Conservation (phyloP, 2,888 invertebrate species). For the Amorpha juglandis region DNA sequence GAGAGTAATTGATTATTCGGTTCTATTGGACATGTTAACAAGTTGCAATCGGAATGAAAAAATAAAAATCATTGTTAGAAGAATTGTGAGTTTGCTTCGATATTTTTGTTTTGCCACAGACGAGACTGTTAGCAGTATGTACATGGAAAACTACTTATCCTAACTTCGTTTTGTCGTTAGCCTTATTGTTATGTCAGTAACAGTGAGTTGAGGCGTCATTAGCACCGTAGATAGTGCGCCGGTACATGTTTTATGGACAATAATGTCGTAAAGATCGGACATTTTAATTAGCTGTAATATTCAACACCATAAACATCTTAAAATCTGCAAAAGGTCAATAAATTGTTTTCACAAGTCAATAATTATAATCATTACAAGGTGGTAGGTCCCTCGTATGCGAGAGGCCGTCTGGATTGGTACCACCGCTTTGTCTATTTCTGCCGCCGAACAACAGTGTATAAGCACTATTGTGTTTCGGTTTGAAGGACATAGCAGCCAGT, state of each 20-base stretch:
- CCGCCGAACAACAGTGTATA: too few relatives aligned
- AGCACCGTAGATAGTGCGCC: constrained; percentile 51
- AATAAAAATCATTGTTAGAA: constrained; percentile 45
- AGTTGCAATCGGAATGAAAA: constrained; percentile 48
- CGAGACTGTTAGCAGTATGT: constrained; percentile 54
- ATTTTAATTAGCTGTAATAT: constrained; percentile 9
- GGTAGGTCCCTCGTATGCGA: too few relatives aligned
- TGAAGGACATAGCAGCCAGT: too few relatives aligned
- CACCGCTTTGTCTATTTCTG: too few relatives aligned
- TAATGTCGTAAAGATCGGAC: constrained; percentile 15
- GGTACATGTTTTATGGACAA: constrained; percentile 29
- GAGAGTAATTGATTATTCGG: constrained; percentile 58
- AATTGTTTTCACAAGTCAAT: background rate
- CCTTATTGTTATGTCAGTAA: constrained; percentile 70
- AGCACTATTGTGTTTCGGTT: too few relatives aligned
- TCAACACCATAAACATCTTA: background rate
- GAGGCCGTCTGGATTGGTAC: too few relatives aligned
- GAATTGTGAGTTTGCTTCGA: constrained; percentile 52
- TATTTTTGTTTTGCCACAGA: constrained; percentile 52
- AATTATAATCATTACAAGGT: too few relatives aligned
- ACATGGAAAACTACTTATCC: constrained; percentile 82
- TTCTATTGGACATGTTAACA: constrained; percentile 49
- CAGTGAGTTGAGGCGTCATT: constrained; percentile 62
- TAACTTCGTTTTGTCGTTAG: constrained; percentile 77
- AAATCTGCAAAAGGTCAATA: too few relatives aligned